phyloP scores from a whole-genome alignment of 1,140 invertebrate genomes.

The Pentalonia nigronervosa region DNA sequence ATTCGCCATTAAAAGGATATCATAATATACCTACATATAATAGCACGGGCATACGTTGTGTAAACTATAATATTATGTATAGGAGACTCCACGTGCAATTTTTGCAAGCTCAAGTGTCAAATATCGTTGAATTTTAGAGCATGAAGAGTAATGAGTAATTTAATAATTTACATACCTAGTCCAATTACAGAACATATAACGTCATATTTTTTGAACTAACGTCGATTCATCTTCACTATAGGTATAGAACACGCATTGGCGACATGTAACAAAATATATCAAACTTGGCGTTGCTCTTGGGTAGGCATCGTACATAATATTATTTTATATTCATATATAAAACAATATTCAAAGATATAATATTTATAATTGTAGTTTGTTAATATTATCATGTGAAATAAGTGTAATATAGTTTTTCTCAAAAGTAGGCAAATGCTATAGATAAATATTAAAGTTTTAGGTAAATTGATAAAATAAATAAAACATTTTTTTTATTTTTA shows the following conservation, averaged over 20 bases:
- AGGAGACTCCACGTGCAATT: neutral
- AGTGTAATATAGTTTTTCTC: no score
- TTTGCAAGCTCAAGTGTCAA: conserved; percentile 28
- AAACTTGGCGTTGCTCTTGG: neutral
- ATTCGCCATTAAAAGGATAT: conserved; percentile 9
- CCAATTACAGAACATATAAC: neutral
- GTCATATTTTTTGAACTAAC: neutral
- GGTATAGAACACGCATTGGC: neutral
- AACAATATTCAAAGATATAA: no score
- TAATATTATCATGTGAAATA: no score
- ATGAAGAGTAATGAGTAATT: conserved; percentile 34
- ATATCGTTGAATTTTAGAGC: conserved; percentile 27
- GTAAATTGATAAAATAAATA: no score
- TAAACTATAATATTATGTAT: neutral
- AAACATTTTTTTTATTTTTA: no score
- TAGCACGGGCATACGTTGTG: neutral
- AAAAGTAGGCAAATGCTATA: no score
- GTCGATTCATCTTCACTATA: neutral
- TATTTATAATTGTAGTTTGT: no score
- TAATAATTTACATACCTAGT: conserved; percentile 28
- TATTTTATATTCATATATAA: no score
- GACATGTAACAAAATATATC: neutral
- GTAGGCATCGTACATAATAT: no score
- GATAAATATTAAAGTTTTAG: no score
- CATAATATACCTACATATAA: neutral